Base-by-base conservation (phyloP, 1,140 invertebrate species). In the Zeugodacus cucurbitae region DNA sequence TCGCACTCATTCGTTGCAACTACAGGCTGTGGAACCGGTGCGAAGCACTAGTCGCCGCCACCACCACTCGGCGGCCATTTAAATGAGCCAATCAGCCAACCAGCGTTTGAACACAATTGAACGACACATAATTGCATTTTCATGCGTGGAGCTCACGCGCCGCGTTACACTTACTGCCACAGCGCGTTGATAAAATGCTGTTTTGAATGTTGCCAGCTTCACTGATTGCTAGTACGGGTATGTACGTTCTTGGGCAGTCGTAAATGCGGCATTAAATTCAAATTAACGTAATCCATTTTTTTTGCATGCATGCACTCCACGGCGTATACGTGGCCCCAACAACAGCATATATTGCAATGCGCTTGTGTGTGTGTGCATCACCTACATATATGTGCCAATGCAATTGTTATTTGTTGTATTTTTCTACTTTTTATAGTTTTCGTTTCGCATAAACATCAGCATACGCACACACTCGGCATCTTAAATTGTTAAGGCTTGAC, bases 11-110 rank as follows among this genome's bases (percentile, higher is more conserved):
- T 82, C 74, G 41, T 11, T 82, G 74, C 74, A 82, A 82, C n/a
- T n/a, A n/a, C 74, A 34, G 44, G 41, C 64, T n/a, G 20, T 64
- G 14, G 59, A 44, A 62, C 57, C 34, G 41, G 37, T 82, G 74
- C 11, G 11, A 4, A 41, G 26, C 11, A 82, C 41, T 54, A 82
- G 74, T 48, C 74, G 7, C 32, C 32, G 41, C 74, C n/a, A 82
- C 37, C n/a, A 82, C 37, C 6, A 62, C 6, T 87, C 59, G 59
- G 37, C 86, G 57, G 57, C 58, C 86, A 64, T 86, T 86, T 58
- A 58, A 59, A 86, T 86, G 8, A 48, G 41, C 41, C 74, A 82
- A 82, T 82, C 74, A 82, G 74, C 74, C 74, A 82, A 82, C 74
- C 74, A 82, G 74, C 74, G 74, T 26, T 26, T 82, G 74, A 82